Percentiles rank a stretch among this genome's conserved stretches.
Conservation (phyloP, 2,888 invertebrate species). For the Lycaena phlaeas region DNA sequence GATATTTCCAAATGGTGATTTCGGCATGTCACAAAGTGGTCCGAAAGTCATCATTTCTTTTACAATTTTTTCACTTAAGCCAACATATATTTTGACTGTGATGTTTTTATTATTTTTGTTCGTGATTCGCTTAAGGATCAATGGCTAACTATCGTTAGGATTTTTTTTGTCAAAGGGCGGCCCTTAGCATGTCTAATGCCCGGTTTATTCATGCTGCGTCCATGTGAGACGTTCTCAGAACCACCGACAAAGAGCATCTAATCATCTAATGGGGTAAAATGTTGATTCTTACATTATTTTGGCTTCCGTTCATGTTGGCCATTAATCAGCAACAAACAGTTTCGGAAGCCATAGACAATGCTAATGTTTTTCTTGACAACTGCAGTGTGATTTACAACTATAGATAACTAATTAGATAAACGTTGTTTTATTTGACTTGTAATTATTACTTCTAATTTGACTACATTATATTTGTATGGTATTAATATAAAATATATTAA, state of each 20-base stretch:
- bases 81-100: constrained; percentile 72
- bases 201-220: constrained; percentile 30
- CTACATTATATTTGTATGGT: too few species aligned
- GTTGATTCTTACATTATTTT: constrained; percentile 58
- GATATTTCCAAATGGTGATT: constrained; percentile 30
- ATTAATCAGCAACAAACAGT: constrained; percentile 54
- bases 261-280: constrained; percentile 61
- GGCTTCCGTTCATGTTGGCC: constrained; percentile 58
- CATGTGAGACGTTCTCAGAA: constrained; percentile 36
- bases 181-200: constrained; percentile 45
- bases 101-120: constrained; percentile 73
- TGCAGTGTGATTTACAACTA: background rate
- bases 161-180: constrained; percentile 58
- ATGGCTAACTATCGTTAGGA: constrained; percentile 43
- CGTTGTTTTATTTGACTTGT: too few species aligned
- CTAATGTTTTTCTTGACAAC: constrained; percentile 3
- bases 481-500: too few species aligned
- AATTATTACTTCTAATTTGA: too few species aligned
- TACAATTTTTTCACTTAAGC: constrained; percentile 49
- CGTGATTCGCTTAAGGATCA: constrained; percentile 52
- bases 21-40: constrained; percentile 60
- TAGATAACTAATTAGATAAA: constrained; percentile 1
- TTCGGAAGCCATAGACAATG: constrained; percentile 22
- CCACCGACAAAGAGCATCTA: constrained; percentile 54
- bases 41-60: constrained; percentile 59